These are phyloP conservation scores for Oligia strigilis DNA, from an alignment of 2,888 invertebrate species.

Conservation along the genomic window DNA sequence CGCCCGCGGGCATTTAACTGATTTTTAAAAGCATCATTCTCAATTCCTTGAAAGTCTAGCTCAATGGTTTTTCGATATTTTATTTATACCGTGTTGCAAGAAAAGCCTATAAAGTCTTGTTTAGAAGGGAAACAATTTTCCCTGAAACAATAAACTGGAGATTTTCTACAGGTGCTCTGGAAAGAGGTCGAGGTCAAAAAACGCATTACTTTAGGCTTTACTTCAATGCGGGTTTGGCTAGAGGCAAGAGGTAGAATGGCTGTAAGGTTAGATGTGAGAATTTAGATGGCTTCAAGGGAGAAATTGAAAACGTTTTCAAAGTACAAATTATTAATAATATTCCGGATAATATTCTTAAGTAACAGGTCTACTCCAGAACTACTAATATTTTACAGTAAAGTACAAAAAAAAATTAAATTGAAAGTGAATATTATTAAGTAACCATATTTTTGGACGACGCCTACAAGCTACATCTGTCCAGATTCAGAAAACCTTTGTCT, in stretches of 20 bases:
- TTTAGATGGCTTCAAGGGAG: not conserved
- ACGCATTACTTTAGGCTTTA: conserved; percentile 36
- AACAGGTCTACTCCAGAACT: not conserved
- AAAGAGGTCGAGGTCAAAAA: conserved; percentile 47
- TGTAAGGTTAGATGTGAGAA: conserved; percentile 14
- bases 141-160: conserved; percentile 54
- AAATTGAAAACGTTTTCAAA: conserved; percentile 14
- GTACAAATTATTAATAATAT: conserved; percentile 6
- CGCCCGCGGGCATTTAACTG: conserved; percentile 15
- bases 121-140: conserved; percentile 55
- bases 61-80: conserved; percentile 64
- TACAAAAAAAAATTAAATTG: not conserved
- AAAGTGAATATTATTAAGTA: not conserved
- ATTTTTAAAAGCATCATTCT: conserved; percentile 42
- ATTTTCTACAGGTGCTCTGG: conserved; percentile 52
- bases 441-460: not conserved
- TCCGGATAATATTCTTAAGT: not conserved
- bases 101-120: conserved; percentile 57
- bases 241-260: not conserved
- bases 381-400: not conserved
- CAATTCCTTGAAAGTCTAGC: conserved; percentile 40
- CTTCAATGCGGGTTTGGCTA: conserved; percentile 16
- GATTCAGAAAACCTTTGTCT: conserved; percentile 4
- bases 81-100: conserved; percentile 51
- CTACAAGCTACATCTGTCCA: not conserved